Conservation (phyloP, 2,113 vertebrate species). For the Lycaon pictus region DNA sequence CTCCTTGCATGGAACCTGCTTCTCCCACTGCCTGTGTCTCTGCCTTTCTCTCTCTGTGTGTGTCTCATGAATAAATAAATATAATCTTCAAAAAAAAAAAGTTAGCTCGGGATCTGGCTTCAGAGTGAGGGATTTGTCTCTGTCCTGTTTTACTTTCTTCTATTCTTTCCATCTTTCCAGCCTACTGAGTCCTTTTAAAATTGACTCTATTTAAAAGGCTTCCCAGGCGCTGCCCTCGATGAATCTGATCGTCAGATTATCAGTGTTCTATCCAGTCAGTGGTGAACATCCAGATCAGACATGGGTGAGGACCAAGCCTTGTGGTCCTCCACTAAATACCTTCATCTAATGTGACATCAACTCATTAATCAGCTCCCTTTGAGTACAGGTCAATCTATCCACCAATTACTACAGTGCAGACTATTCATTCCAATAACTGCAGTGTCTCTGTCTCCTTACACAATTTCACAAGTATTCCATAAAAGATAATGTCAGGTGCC, state of each 20-base stretch:
- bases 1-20: no score
- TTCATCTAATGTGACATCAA: neutral
- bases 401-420: neutral
- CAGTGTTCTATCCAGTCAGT: neutral
- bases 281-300: neutral
- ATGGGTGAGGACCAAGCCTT: neutral
- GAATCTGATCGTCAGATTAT: neutral
- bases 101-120: neutral
- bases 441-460: neutral
- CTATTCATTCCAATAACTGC: neutral
- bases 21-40: no score
- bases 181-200: slow-evolving; percentile 11
- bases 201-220: neutral
- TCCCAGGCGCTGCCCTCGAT: neutral
- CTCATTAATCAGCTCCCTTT: neutral
- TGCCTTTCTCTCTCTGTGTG: no score
- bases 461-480: neutral
- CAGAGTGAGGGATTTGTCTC: neutral
- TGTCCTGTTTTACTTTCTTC: neutral
- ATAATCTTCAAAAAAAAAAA: no score
- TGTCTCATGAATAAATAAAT: no score
- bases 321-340: neutral
- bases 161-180: neutral
- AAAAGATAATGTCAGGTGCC: neutral
- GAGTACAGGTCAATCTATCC: neutral